A percentile compares a stretch with the other conserved stretches of the same genome.
Conservation (phyloP, 2,797 vertebrate species). For the Coluber constrictor region DNA sequence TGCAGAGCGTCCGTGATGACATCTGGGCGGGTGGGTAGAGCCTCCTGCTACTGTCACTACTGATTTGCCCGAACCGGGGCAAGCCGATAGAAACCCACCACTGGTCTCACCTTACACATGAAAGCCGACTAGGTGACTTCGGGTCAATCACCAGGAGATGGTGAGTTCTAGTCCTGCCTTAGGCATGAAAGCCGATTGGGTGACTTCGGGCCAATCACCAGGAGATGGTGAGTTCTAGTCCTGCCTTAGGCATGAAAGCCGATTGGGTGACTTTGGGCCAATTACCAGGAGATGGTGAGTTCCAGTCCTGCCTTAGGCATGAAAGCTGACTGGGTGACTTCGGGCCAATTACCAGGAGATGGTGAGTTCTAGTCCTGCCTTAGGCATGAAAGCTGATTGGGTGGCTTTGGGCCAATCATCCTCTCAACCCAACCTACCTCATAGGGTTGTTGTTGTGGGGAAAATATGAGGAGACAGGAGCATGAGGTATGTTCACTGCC, state of each 20-base stretch:
- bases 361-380: neutral
- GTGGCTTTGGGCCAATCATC: neutral
- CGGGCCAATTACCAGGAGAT: neutral
- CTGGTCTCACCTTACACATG: too few relatives aligned
- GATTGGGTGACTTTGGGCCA: too few relatives aligned
- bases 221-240: neutral
- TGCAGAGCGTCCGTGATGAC: too few relatives aligned
- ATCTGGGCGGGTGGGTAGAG: too few relatives aligned
- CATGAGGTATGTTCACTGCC: neutral
- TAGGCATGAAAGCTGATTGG: neutral
- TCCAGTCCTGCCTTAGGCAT: rapidly evolving
- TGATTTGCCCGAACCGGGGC: too few relatives aligned
- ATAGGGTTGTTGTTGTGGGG: neutral
- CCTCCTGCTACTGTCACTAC: too few relatives aligned
- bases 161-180: neutral
- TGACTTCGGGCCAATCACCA: neutral
- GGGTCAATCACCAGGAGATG: neutral
- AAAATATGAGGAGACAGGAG: neutral
- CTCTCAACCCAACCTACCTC: neutral
- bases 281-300: neutral
- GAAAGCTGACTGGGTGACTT: neutral
- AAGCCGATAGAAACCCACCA: too few relatives aligned
- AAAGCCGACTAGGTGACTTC: too few relatives aligned
- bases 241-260: neutral
- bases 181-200: neutral